These are phyloP conservation scores for Astyanax mexicanus DNA, from an alignment of 2,797 vertebrate genomes.

Conservation along the genomic window DNA sequence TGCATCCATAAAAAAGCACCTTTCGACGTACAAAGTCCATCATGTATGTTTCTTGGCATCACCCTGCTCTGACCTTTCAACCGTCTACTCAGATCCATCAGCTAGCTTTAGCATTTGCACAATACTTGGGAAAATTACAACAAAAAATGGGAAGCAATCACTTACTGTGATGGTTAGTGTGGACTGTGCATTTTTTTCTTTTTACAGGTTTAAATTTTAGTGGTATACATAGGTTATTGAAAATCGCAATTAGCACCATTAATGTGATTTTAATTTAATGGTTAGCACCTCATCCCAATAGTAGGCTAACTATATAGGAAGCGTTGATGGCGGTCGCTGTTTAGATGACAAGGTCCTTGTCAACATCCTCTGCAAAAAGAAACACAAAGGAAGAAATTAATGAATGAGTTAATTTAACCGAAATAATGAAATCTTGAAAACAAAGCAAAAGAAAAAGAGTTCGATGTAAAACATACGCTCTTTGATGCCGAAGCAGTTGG, in stretches of 20 bases:
- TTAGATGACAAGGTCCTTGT: slow-evolving; percentile 96
- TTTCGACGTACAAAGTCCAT: slow-evolving; percentile 58
- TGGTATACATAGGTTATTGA: slow-evolving; percentile 81
- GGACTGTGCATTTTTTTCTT: slow-evolving; percentile 71
- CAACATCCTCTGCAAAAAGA: slow-evolving; percentile 92
- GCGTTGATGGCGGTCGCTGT: slow-evolving; percentile 66
- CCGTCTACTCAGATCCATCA: slow-evolving; percentile 51
- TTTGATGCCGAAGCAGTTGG: slow-evolving; percentile 95
- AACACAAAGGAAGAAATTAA: slow-evolving; percentile 42
- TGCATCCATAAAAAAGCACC: slow-evolving; percentile 55
- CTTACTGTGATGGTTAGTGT: slow-evolving; percentile 66
- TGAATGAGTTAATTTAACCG: not conserved
- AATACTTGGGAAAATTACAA: slow-evolving; percentile 41
- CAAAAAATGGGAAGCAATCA: slow-evolving; percentile 60
- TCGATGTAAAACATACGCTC: slow-evolving; percentile 80
- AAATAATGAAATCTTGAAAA: too few species aligned
- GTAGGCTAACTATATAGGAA: slow-evolving; percentile 72
- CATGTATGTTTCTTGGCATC: slow-evolving; percentile 71
- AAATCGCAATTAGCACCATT: slow-evolving; percentile 90
- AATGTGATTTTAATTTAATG: slow-evolving; percentile 84
- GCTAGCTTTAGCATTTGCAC: slow-evolving; percentile 59
- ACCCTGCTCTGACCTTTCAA: slow-evolving; percentile 51
- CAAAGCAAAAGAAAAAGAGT: not conserved
- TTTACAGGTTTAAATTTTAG: slow-evolving; percentile 71
- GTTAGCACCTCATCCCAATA: slow-evolving; percentile 90